Evolutionary conservation across 1,140 invertebrate species (phyloP).

Genomic region (Procambarus clarkii): DNA sequence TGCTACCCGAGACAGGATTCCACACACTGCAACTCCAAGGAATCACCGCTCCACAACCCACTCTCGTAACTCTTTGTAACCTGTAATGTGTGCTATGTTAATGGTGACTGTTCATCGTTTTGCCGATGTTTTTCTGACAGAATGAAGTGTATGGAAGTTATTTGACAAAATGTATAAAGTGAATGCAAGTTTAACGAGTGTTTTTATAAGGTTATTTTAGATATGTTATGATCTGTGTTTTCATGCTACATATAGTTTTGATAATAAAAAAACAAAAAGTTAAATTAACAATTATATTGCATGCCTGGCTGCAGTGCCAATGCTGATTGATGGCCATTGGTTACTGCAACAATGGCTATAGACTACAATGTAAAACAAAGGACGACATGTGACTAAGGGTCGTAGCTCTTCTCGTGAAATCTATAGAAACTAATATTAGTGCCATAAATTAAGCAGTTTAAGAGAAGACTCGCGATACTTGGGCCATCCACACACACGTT

Average conservation of each 20-base stretch:
- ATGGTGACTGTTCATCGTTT: constrained; percentile 13
- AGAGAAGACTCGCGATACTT: constrained; percentile 1
- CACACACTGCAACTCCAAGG: constrained; percentile 33
- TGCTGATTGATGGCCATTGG: constrained; percentile 11
- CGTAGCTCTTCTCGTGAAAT: constrained; percentile 12
- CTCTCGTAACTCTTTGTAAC: constrained; percentile 48
- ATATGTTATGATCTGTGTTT: constrained; percentile 44
- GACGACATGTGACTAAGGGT: constrained; percentile 14
- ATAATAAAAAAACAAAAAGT: constrained; percentile 25
- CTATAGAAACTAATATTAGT: constrained; percentile 20
- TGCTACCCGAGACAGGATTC: constrained; percentile 28
- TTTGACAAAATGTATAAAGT: constrained; percentile 40
- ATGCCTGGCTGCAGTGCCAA: constrained; percentile 25
- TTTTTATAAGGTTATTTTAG: constrained; percentile 51
- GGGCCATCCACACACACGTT: constrained; percentile 2
- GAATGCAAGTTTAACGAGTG: constrained; percentile 11
- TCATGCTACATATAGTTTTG: constrained; percentile 51
- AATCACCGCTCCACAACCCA: constrained; percentile 33
- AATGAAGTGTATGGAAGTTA: constrained; percentile 17
- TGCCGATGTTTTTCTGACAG: constrained; percentile 1
- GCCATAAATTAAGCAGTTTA: constrained; percentile 28
- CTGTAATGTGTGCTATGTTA: constrained; percentile 27
- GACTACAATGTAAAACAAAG: constrained; percentile 4
- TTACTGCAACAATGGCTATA: constrained; percentile 18
- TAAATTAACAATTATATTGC: constrained; percentile 14